Evolutionary conservation across 2,888 invertebrate species (phyloP), one percentile per base, ranked within the genome.

Genomic region (Physocephala rufipes): DNA sequence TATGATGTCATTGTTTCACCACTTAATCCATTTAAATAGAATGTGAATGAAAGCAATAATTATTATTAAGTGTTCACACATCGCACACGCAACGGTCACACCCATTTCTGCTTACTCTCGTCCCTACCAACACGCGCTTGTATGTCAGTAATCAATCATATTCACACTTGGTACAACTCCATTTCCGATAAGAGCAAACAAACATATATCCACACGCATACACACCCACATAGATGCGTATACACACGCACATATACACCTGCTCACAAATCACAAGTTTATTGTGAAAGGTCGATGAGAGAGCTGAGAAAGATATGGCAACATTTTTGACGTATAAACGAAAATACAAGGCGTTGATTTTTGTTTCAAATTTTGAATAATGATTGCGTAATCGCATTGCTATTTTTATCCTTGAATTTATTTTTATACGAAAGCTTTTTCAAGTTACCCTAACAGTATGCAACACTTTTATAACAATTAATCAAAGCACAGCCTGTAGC

Each of bases 61-160:
- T 58, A n/a, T n/a, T n/a, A 26, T 28, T 28, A 28, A 26, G 15
- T 21, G 36, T 36, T 36, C 9, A 36, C 21, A 7, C 21, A 13
- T 5, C 43, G 4, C 5, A 15, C 43, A 13, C 62, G 21, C 45
- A 3, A 2, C 19, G 43, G 19, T 5, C 19, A 15, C 16, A 43
- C 62, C 62, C 62, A 3, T 43, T 4, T 13, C 28, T 13, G 45
- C 19, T n/a, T 7, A 16, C 5, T 4, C 1, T 36, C 61, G 49
- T 21, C 24, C 30, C 16, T 63, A 73, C 74, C n/a, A n/a, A n/a
- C n/a, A n/a, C 75, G 74, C 76, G 74, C 76, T 79, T 79, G 79
- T 79, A 79, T 79, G 79, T 79, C 79, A 81, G 80, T 79, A 78
- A 82, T 82, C 81, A 79, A 81, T 82, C 80, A 81, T 78, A 82